Evolutionary conservation across 2,113 vertebrate species (phyloP).

Genomic region (Oxyura jamaicensis): DNA sequence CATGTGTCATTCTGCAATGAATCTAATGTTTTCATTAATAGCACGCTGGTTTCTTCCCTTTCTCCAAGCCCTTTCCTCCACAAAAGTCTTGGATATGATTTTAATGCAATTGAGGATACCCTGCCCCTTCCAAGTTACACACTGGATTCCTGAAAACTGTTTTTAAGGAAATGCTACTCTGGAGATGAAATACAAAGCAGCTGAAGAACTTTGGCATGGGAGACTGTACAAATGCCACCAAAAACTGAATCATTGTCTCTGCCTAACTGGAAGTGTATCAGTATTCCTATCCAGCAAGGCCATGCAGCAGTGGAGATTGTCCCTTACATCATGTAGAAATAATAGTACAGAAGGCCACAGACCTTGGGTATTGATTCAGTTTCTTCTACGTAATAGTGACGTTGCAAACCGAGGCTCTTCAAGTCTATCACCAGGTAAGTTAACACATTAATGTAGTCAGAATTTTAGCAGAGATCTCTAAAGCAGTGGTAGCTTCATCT

Average conservation of each 20-base stretch:
- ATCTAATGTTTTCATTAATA: slow-evolving; percentile 20
- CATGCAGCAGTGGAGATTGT: not conserved
- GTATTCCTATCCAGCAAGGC: slow-evolving; percentile 8
- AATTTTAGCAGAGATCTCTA: not conserved
- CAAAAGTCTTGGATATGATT: slow-evolving; percentile 24
- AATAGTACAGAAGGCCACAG: not conserved
- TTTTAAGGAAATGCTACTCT: slow-evolving; percentile 47
- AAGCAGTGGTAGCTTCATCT: not conserved
- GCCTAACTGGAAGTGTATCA: slow-evolving; percentile 20
- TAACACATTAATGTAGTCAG: not conserved
- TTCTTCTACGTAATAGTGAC: not conserved
- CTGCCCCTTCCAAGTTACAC: not conserved
- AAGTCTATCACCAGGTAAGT: not conserved
- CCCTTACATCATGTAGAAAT: not conserved
- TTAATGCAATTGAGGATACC: slow-evolving; percentile 23
- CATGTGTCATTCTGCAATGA: not conserved
- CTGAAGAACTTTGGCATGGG: slow-evolving; percentile 44
- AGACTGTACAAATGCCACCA: slow-evolving; percentile 26
- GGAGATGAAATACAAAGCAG: slow-evolving; percentile 56
- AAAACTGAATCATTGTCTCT: slow-evolving; percentile 23
- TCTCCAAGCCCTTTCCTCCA: slow-evolving; percentile 6
- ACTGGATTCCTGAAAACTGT: slow-evolving; percentile 16
- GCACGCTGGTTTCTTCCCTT: not conserved
- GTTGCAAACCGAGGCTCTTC: not conserved
- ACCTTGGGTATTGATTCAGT: not conserved